These are phyloP conservation scores for Drosophila guanche DNA, from an alignment of 1,140 invertebrate genomes.

Conservation along the genomic window DNA sequence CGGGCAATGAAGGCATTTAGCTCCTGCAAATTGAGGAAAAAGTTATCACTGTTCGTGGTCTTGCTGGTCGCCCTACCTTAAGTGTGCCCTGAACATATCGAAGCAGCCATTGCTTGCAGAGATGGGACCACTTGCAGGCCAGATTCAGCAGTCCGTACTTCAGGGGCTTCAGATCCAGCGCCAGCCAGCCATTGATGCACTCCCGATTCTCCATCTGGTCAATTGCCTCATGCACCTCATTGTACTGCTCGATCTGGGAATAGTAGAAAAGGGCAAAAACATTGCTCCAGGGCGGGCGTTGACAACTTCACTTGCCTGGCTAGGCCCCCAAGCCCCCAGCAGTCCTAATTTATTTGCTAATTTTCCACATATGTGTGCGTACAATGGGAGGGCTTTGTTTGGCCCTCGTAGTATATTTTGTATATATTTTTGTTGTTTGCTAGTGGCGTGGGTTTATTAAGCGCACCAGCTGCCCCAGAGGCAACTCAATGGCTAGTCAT, in stretches of 20 bases:
- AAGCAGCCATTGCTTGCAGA: conserved; percentile 89
- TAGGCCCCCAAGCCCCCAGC: background rate
- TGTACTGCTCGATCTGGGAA: conserved; percentile 77
- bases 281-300: conserved; percentile 14
- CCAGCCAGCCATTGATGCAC: conserved; percentile 88
- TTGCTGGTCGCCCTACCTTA: conserved; percentile 60
- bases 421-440: conserved; percentile 26
- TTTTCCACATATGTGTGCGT: conserved; percentile 54
- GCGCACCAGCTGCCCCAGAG: conserved; percentile 69
- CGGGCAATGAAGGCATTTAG: conserved; percentile 86
- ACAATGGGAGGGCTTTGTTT: conserved; percentile 6
- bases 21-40: conserved; percentile 74
- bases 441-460: conserved; percentile 59
- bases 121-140: conserved; percentile 89
- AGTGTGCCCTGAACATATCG: conserved; percentile 86
- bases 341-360: conserved; percentile 71
- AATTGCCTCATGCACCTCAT: conserved; percentile 73
- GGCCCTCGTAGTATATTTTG: background rate
- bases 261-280: background rate
- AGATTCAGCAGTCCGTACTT: conserved; percentile 89
- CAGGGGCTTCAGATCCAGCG: conserved; percentile 87
- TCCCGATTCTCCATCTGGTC: conserved; percentile 62
- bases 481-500: conserved; percentile 72
- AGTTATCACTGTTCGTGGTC: conserved; percentile 54
- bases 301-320: conserved; percentile 59